Conservation (phyloP, 2,113 vertebrate species). For the Sigmodon hispidus region DNA sequence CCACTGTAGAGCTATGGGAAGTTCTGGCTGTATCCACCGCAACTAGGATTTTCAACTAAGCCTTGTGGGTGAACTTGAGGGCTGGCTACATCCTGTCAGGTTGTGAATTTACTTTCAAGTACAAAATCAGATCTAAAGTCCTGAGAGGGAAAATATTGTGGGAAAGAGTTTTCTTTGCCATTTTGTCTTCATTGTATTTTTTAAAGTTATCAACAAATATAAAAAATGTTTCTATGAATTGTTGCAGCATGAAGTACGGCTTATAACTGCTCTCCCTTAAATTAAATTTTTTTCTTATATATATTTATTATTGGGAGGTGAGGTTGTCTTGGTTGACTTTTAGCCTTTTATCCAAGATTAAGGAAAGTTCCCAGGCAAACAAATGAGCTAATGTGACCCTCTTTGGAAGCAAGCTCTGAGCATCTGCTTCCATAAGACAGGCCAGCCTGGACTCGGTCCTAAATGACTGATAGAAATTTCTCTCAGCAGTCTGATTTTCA, state of each 20-base stretch:
- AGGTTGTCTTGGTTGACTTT: neutral
- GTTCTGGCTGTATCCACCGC: neutral
- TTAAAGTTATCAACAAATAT: conserved; percentile 26
- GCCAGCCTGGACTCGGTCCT: conserved; percentile 13
- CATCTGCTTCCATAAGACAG: conserved; percentile 51
- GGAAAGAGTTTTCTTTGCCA: neutral
- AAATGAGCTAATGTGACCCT: conserved; percentile 53
- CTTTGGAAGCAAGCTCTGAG: conserved; percentile 18
- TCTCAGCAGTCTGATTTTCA: conserved; percentile 46
- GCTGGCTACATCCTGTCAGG: neutral
- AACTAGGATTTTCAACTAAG: conserved; percentile 44
- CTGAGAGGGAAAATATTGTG: neutral
- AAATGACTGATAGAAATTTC: neutral
- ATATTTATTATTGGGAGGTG: neutral
- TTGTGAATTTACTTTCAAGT: conserved; percentile 51
- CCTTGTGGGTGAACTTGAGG: neutral
- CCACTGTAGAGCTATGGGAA: neutral
- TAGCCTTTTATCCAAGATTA: conserved; percentile 33
- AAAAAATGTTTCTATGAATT: conserved; percentile 43
- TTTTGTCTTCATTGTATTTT: neutral
- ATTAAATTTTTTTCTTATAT: neutral
- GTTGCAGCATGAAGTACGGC: neutral
- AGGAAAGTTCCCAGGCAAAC: conserved; percentile 36
- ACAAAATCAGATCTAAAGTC: conserved; percentile 14
- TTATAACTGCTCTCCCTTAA: neutral